Evolutionary conservation across 1,140 invertebrate species (phyloP), one percentile per base, ranked within the genome.

Genomic region (Rhyzopertha dominica): DNA sequence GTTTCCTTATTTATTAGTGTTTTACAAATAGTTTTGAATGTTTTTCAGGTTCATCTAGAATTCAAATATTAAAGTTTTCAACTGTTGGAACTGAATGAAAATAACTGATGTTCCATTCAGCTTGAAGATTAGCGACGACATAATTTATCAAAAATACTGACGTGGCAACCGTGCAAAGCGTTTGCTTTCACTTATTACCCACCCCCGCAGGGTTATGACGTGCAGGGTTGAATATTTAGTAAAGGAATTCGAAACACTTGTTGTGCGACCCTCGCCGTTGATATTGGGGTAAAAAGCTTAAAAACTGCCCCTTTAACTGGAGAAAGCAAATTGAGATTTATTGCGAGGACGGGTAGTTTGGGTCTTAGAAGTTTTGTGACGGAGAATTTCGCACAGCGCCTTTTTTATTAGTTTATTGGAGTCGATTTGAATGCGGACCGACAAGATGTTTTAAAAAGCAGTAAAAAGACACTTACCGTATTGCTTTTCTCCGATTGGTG

Each of bases 141-240:
- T n/a, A n/a, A n/a, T n/a, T n/a, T n/a, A n/a, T n/a, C n/a, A n/a
- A n/a, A n/a, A n/a, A n/a, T n/a, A n/a, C n/a, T n/a, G n/a, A n/a
- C n/a, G n/a, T n/a, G n/a, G n/a, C n/a, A n/a, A n/a, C n/a, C n/a
- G n/a, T n/a, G n/a, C n/a, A n/a, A 54, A 47, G 47, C 51, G 40
- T 50, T 54, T 43, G 49, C 53, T 54, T 51, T 51, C 42, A 51
- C 48, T 54, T 51, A 51, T 48, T 42, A 38, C 40, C 45, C 37
- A 41, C 29, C 44, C 49, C 49, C 53, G 43, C 35, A 34, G 46
- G 52, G 52, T 54, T 51, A 54, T 51, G 52, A 44, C 52, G 51
- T 47, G 46, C 47, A 43, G 38, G 43, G 20, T 17, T 47, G 43
- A 51, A 47, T 47, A 47, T 43, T 46, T 47, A 43, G 41, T 47